These are phyloP conservation scores for Buathra laborator DNA, from an alignment of 2,888 invertebrate genomes.

Conservation along the genomic window DNA sequence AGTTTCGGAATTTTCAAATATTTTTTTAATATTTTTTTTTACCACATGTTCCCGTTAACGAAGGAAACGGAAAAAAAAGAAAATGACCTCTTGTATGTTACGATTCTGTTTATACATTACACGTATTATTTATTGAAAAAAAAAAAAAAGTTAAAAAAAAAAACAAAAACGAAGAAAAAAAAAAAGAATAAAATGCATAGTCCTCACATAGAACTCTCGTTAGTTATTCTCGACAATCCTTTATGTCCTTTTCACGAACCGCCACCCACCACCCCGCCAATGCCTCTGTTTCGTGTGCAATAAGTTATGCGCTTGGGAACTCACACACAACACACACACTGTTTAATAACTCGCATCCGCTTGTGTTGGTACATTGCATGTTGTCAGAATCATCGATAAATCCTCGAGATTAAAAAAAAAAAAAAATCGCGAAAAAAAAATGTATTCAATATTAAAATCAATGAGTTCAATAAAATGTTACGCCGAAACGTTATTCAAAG, in stretches of 20 bases:
- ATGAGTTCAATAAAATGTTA: background rate
- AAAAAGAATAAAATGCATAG: constrained; percentile 59
- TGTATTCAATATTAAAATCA: background rate
- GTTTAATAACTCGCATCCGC: constrained; percentile 54
- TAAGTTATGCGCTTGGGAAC: constrained; percentile 58
- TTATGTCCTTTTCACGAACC: constrained; percentile 42
- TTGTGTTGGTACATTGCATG: constrained; percentile 64
- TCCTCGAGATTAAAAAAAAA: background rate
- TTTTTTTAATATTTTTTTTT: constrained; percentile 28
- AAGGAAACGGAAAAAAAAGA: constrained; percentile 15
- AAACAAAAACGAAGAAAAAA: constrained; percentile 34
- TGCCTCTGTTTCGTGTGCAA: constrained; percentile 33
- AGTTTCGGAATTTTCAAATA: constrained; percentile 2
- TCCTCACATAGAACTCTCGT: constrained; percentile 61
- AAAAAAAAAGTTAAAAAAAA: constrained; percentile 16
- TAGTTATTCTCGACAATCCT: constrained; percentile 64
- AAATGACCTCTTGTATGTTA: constrained; percentile 34
- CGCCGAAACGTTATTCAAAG: background rate
- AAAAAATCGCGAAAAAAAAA: background rate
- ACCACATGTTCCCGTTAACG: constrained; percentile 24
- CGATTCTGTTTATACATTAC: constrained; percentile 52
- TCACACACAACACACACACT: constrained; percentile 43
- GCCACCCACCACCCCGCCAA: background rate
- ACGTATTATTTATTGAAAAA: constrained; percentile 54
- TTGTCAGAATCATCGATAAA: constrained; percentile 20